phyloP scores from a whole-genome alignment of 2,888 invertebrate species.

The Anthophora plumipes region DNA sequence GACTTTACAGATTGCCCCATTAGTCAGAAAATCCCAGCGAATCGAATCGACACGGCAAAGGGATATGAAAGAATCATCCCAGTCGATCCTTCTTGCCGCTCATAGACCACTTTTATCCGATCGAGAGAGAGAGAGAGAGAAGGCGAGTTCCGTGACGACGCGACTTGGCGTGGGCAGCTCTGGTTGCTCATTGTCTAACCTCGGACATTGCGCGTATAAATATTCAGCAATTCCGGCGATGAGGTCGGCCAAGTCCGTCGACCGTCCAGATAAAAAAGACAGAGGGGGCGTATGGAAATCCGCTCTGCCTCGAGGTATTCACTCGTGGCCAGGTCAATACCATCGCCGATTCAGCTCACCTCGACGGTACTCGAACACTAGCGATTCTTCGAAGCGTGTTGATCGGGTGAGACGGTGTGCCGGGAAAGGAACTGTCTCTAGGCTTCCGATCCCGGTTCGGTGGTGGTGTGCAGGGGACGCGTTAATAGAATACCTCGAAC shows the following conservation, averaged over 20 bases:
- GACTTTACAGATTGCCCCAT: constrained; percentile 49
- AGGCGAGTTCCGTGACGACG: neutral
- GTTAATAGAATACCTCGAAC: constrained; percentile 55
- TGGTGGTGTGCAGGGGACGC: constrained; percentile 15
- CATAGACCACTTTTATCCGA: constrained; percentile 55
- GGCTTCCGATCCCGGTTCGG: constrained; percentile 39
- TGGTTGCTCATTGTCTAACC: constrained; percentile 73
- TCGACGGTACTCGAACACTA: too few relatives aligned
- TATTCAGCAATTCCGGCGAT: constrained; percentile 74
- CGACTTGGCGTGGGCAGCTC: constrained; percentile 71
- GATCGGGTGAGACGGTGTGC: too few relatives aligned
- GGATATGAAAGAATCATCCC: constrained; percentile 27
- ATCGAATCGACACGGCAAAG: constrained; percentile 34
- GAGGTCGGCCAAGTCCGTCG: too few relatives aligned
- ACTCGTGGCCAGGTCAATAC: too few relatives aligned
- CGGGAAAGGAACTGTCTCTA: constrained; percentile 20
- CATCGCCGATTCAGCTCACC: too few relatives aligned
- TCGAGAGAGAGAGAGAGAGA: too few relatives aligned
- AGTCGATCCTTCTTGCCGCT: neutral
- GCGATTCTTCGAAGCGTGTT: too few relatives aligned
- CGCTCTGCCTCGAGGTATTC: too few relatives aligned
- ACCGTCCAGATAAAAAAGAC: too few relatives aligned
- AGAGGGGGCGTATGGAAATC: constrained; percentile 71
- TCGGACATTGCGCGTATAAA: constrained; percentile 72
- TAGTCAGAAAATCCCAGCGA: constrained; percentile 50